Conservation (phyloP, 2,888 invertebrate genomes). For the Pseudococcus jackbeardsleyi region DNA sequence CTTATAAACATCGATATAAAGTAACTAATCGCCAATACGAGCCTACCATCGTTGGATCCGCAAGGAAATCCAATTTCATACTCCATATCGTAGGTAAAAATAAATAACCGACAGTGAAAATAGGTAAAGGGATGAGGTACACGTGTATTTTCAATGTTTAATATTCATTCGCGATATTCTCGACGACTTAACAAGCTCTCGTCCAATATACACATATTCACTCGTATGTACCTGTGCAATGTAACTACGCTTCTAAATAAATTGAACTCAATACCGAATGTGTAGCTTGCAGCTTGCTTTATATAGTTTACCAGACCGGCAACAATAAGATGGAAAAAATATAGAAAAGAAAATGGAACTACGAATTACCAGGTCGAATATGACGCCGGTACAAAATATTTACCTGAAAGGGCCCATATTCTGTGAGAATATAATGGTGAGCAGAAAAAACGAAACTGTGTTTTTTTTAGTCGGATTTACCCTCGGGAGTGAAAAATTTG, state of each 20-base stretch:
- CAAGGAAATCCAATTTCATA: not conserved
- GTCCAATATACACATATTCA: not conserved
- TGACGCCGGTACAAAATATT: slow-evolving; percentile 5
- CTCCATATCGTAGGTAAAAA: not conserved
- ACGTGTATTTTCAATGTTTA: not conserved
- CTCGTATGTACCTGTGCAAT: not conserved
- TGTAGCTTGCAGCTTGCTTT: slow-evolving; percentile 19
- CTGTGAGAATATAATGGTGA: not conserved
- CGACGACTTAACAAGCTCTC: not conserved
- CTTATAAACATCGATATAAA: not conserved
- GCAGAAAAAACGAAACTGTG: not conserved
- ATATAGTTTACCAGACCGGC: not conserved
- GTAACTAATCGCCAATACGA: not conserved
- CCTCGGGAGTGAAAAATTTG: not conserved
- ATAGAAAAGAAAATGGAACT: slow-evolving; percentile 23
- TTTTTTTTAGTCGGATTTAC: not conserved
- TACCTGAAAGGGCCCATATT: slow-evolving; percentile 24
- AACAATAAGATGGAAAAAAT: slow-evolving; percentile 24
- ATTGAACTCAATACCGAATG: slow-evolving; percentile 17
- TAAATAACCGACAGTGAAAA: not conserved
- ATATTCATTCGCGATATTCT: not conserved
- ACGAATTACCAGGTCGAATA: slow-evolving; percentile 19
- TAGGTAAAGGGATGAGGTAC: not conserved
- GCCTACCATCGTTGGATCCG: not conserved
- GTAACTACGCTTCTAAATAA: slow-evolving; percentile 6